Evolutionary conservation across 1,140 invertebrate species (phyloP).

Genomic region (Platyura marginata): DNA sequence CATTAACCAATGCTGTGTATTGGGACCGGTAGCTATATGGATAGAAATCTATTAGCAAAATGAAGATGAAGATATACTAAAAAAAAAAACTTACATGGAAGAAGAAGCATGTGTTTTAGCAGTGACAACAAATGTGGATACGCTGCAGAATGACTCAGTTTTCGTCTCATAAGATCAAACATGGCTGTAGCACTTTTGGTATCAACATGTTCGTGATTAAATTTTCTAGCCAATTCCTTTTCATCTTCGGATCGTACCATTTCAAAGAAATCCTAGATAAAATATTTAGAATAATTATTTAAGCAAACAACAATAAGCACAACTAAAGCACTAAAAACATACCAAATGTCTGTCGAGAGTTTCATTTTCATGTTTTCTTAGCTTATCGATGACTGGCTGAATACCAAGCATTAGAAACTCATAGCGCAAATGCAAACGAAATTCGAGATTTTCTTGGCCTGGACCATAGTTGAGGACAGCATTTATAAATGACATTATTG

Average conservation of each 20-base stretch:
- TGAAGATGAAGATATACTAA: too few species aligned
- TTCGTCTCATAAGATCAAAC: slow-evolving; percentile 83
- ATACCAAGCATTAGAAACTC: slow-evolving; percentile 95
- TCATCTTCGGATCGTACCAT: slow-evolving; percentile 96
- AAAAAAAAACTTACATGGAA: slow-evolving; percentile 72
- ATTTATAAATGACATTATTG: slow-evolving; percentile 96
- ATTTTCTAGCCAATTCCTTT: slow-evolving; percentile 78
- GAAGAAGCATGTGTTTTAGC: slow-evolving; percentile 73
- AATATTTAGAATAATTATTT: too few species aligned
- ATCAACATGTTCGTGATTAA: slow-evolving; percentile 83
- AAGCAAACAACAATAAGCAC: too few species aligned
- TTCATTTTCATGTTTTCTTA: slow-evolving; percentile 81
- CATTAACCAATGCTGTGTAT: slow-evolving; percentile 82
- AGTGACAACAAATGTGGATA: slow-evolving; percentile 86
- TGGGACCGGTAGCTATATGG: slow-evolving; percentile 49
- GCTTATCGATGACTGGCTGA: slow-evolving; percentile 86
- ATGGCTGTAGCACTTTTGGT: slow-evolving; percentile 85
- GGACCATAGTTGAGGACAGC: slow-evolving; percentile 92
- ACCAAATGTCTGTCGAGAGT: slow-evolving; percentile 71
- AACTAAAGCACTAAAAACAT: too few species aligned
- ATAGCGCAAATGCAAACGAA: slow-evolving; percentile 85
- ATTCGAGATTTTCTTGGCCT: slow-evolving; percentile 90
- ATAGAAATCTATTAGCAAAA: background rate
- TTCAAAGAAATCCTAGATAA: slow-evolving; percentile 75
- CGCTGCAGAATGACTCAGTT: slow-evolving; percentile 79